Conservation (phyloP, 2,888 invertebrate genomes). For the Rhodophaea formosa region DNA sequence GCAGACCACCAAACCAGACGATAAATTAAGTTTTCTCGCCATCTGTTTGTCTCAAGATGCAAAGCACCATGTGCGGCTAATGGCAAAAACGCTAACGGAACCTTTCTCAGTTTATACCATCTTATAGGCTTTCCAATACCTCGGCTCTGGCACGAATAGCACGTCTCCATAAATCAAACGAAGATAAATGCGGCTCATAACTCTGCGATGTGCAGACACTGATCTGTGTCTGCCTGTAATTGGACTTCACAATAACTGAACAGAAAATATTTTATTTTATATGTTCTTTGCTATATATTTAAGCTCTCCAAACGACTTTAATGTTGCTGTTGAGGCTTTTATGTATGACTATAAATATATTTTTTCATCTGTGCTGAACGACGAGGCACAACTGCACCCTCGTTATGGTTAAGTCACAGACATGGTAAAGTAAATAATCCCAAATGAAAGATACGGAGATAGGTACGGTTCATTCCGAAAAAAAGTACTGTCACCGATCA, state of each 20-base stretch:
- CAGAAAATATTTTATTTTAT: not conserved
- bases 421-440: too few relatives aligned
- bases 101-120: not conserved
- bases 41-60: conserved; percentile 1
- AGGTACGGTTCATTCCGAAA: too few relatives aligned
- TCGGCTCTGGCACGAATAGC: not conserved
- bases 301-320: too few relatives aligned
- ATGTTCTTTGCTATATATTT: too few relatives aligned
- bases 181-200: not conserved
- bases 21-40: conserved; percentile 1
- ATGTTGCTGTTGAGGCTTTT: too few relatives aligned
- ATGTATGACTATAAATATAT: too few relatives aligned
- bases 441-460: too few relatives aligned
- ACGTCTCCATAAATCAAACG: not conserved
- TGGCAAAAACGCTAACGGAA: not conserved
- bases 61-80: not conserved
- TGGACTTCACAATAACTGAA: not conserved
- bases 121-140: not conserved
- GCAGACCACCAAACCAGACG: not conserved
- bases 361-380: too few relatives aligned
- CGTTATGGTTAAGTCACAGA: too few relatives aligned
- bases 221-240: not conserved
- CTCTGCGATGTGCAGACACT: not conserved
- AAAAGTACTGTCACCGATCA: too few relatives aligned
- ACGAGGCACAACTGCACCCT: too few relatives aligned